A percentile compares a stretch with the other conserved stretches of the same genome.
Evolutionary conservation across 2,797 vertebrate genomes (phyloP).

Genomic region (Coracias cyanogaster): DNA sequence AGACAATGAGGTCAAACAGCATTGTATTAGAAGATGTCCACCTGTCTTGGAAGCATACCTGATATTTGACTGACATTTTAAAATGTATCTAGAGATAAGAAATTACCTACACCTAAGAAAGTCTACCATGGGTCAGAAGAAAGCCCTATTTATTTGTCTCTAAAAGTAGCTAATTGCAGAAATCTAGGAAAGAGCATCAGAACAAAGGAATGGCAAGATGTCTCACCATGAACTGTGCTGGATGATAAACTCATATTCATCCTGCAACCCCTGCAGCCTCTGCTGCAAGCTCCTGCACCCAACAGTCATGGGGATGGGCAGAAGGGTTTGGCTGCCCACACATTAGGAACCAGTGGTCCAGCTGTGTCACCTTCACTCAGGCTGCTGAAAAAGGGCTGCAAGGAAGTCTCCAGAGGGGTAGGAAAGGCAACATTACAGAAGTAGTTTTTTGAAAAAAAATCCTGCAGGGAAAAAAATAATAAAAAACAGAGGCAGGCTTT

Average conservation of each 20-base stretch:
- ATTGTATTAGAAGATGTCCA: neutral
- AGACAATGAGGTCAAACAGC: neutral
- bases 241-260: neutral
- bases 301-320: accelerated
- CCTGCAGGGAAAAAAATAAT: neutral
- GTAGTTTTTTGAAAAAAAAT: neutral
- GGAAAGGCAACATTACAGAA: neutral
- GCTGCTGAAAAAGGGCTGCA: neutral
- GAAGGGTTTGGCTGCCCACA: neutral
- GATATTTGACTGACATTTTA: neutral
- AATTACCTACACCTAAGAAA: neutral
- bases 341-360: neutral
- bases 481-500: neutral
- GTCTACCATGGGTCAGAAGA: neutral
- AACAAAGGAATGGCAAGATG: neutral
- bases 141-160: neutral
- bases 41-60: neutral
- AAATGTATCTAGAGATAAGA: neutral
- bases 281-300: neutral
- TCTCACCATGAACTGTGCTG: neutral
- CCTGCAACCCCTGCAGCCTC: neutral
- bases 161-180: neutral
- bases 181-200: neutral
- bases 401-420: neutral
- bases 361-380: neutral